Conservation (phyloP, 2,888 invertebrate species). For the Parnassius glacialis region DNA sequence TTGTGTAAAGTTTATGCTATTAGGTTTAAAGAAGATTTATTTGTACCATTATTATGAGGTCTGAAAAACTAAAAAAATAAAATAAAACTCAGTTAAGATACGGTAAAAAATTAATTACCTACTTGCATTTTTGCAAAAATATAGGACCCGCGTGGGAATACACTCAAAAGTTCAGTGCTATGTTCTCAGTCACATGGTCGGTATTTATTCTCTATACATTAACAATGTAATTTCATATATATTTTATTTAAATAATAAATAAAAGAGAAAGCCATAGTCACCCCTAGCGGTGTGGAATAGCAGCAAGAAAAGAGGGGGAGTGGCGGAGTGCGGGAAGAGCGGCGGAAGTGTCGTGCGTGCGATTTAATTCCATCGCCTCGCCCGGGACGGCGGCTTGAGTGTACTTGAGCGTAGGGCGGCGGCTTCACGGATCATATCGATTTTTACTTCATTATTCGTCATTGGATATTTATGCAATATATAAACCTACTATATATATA, state of each 20-base stretch:
- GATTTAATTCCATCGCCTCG: constrained; percentile 79
- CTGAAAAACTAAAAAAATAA: too few relatives aligned
- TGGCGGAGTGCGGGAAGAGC: constrained; percentile 37
- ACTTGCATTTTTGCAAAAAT: too few relatives aligned
- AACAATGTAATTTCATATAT: constrained; percentile 1
- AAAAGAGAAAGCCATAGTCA: neutral
- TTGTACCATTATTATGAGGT: too few relatives aligned
- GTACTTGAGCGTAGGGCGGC: constrained; percentile 37
- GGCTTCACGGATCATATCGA: constrained; percentile 18
- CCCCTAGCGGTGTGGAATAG: constrained; percentile 8
- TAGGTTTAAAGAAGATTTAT: too few relatives aligned
- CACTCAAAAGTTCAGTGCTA: too few relatives aligned
- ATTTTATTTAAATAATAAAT: neutral
- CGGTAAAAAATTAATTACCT: too few relatives aligned
- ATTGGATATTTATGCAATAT: constrained; percentile 2
- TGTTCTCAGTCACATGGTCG: too few relatives aligned
- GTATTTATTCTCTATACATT: neutral
- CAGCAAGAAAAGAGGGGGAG: constrained; percentile 32
- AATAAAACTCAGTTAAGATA: too few relatives aligned
- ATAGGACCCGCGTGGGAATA: too few relatives aligned
- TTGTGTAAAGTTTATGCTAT: too few relatives aligned
- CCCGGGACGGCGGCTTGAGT: constrained; percentile 56
- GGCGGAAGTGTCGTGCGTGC: constrained; percentile 77
- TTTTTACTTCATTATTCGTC: constrained; percentile 26
- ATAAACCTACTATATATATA: neutral